These are phyloP conservation scores for Cyanoderma ruficeps DNA, from an alignment of 2,113 vertebrate genomes.

Conservation along the genomic window DNA sequence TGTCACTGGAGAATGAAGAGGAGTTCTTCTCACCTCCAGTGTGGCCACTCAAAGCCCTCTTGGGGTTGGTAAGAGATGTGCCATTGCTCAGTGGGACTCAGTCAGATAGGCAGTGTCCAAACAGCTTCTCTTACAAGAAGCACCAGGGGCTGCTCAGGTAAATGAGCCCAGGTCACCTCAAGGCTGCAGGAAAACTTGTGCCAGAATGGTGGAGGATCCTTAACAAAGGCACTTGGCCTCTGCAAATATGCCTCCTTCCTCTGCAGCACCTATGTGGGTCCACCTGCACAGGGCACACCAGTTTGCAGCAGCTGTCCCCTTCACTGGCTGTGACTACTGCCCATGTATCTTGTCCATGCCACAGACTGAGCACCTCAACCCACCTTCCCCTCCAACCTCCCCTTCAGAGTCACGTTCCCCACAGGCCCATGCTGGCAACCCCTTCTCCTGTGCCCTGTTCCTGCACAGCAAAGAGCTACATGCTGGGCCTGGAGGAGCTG, in stretches of 20 bases:
- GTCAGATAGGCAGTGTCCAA: neutral
- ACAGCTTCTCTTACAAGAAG: neutral
- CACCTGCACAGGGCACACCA: rapidly evolving
- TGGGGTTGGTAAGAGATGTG: neutral
- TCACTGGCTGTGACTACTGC: neutral
- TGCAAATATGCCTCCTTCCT: neutral
- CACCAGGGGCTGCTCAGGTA: neutral
- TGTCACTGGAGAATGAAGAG: neutral
- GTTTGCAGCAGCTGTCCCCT: rapidly evolving
- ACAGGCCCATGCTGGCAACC: neutral
- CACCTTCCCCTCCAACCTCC: neutral
- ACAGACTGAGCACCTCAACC: neutral
- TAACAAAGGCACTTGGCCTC: neutral
- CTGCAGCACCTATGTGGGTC: neutral
- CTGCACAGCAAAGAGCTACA: neutral
- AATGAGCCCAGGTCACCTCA: neutral
- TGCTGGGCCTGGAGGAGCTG: neutral
- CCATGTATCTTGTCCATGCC: neutral
- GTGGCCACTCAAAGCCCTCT: neutral
- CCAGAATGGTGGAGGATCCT: neutral
- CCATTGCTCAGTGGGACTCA: neutral
- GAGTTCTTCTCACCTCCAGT: rapidly evolving
- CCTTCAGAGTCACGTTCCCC: neutral
- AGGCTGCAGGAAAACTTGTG: neutral
- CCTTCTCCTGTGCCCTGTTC: neutral